Base-by-base conservation (phyloP, 2,113 vertebrate genomes). In the Salvelinus sp. region DNA sequence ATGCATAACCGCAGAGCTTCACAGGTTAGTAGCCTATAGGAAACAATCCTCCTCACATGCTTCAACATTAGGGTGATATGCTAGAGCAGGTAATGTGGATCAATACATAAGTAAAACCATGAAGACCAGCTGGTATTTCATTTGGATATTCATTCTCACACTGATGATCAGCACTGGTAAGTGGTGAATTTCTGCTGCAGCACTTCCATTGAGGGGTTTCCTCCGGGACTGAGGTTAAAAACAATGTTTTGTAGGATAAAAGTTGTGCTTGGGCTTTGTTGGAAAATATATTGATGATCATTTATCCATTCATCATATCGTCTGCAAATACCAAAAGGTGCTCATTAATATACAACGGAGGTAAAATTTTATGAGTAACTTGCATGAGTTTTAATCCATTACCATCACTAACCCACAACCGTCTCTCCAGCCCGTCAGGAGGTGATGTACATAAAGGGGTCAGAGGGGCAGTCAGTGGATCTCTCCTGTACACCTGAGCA, bases 131-230 rank as follows among this genome's bases (percentile, higher is more conserved):
- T 50, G 64, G 14, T 54, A 54, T 30, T 28, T 66, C 16, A 25
- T 47, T 1, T 67, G 30, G 22, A 0, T 73, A 68, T 38, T 91
- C 5, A 1, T 90, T 58, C 66, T 90, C 67, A 66, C 75, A 77
- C 81, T 54, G 50, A 54, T 81, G 22, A 70, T 89, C n/a, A 79
- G 62, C 22, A 67, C 76, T 80, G 88, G 90, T 91, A 83, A 83
- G 69, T 76, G 70, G 16, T 25, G 1, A 9, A 47, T 23, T 48
- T 47, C 6, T 65, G 12, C 6, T 28, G 1, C 25, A 65, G 2
- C 27, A 14, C 10, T 22, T 63, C 60, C 22, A 22, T 63, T 62
- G 18, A 60, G 7, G 18, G 22, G 1, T n/a, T 60, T 60, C 57
- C 57, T 60, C 7, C 1, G 7, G 38, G 38, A 10, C 38, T 44